phyloP scores from a whole-genome alignment of 2,888 invertebrate genomes.

The Thymelicus sylvestris region DNA sequence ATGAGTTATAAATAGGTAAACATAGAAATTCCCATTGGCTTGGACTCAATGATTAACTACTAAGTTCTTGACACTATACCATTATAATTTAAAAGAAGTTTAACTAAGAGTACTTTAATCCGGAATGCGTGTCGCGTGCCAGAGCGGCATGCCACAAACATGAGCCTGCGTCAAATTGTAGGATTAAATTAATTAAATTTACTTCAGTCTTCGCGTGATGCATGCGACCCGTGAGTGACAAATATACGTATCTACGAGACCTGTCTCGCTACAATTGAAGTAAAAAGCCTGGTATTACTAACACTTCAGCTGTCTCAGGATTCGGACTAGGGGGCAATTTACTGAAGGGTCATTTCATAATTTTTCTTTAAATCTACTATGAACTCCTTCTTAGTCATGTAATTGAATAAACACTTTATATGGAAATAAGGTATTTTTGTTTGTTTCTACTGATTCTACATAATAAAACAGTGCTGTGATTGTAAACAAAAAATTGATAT shows the following conservation, averaged over 20 bases:
- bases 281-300: not conserved
- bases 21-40: no score
- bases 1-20: no score
- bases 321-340: not conserved
- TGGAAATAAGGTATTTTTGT: no score
- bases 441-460: no score
- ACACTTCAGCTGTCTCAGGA: not conserved
- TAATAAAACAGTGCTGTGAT: no score
- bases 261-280: not conserved
- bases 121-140: slow-evolving; percentile 4
- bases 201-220: slow-evolving; percentile 16
- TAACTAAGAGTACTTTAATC: not conserved
- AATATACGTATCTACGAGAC: slow-evolving; percentile 4
- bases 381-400: no score
- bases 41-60: no score
- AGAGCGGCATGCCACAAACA: not conserved
- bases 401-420: no score
- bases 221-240: slow-evolving; percentile 13
- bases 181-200: slow-evolving; percentile 27
- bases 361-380: no score
- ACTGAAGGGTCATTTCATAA: not conserved
- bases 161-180: not conserved
- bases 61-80: no score
- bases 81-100: not conserved
- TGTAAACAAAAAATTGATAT: not conserved